Evolutionary conservation across 2,113 vertebrate genomes (phyloP).

Genomic region (Pseudonaja textilis): DNA sequence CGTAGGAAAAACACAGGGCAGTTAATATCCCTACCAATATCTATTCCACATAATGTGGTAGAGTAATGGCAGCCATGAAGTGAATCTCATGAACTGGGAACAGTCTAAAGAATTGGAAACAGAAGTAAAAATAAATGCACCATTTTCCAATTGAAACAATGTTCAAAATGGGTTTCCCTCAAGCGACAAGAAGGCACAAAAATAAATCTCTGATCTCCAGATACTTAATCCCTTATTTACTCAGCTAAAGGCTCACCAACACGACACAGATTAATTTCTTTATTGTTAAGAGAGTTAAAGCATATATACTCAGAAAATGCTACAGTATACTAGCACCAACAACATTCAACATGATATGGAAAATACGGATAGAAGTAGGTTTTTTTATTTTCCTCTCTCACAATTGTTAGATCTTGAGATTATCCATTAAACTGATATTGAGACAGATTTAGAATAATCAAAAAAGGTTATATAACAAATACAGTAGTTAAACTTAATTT

Average conservation of each 20-base stretch:
- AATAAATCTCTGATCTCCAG: neutral
- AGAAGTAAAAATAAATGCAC: neutral
- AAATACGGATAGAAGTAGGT: neutral
- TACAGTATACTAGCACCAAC: neutral
- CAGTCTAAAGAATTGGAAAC: neutral
- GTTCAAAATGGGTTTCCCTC: neutral
- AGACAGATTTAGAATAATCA: neutral
- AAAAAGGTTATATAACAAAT: neutral
- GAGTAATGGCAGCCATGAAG: neutral
- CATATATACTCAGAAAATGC: neutral
- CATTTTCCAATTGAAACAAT: neutral
- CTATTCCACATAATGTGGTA: neutral
- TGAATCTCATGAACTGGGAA: neutral
- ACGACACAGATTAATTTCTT: neutral
- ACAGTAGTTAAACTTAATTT: neutral
- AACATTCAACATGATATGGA: neutral
- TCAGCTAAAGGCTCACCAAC: neutral
- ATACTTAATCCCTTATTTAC: neutral
- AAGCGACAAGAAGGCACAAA: neutral
- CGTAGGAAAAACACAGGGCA: neutral
- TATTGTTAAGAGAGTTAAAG: neutral
- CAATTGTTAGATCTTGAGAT: neutral
- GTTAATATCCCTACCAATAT: neutral
- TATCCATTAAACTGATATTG: neutral
- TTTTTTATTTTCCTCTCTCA: neutral